Conservation (phyloP, 2,113 vertebrate genomes). For the Rissa tridactyla region DNA sequence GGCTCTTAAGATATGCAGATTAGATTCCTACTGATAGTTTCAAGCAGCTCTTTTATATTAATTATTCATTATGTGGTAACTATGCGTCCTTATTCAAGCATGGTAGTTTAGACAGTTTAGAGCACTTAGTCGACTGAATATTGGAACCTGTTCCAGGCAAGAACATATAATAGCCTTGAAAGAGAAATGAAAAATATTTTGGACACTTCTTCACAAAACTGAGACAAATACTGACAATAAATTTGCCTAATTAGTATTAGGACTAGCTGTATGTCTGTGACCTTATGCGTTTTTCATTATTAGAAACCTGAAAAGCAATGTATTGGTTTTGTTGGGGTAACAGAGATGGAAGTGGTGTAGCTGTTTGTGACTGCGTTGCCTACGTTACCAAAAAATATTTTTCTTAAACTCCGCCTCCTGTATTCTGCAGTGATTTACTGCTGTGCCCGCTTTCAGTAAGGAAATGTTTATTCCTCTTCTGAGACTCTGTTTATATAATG, state of each 20-base stretch:
- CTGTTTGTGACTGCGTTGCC: neutral
- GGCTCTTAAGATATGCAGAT: conserved; percentile 63
- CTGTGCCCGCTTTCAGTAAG: neutral
- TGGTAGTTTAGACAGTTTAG: conserved; percentile 17
- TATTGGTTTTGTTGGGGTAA: neutral
- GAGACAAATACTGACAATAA: neutral
- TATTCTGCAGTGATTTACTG: neutral
- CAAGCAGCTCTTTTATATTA: conserved; percentile 47
- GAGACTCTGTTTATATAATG: neutral
- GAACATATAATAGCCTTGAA: neutral
- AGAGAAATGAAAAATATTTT: conserved; percentile 18
- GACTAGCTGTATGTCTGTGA: neutral
- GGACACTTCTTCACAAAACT: neutral
- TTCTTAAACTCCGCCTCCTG: neutral
- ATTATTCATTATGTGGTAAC: conserved; percentile 63
- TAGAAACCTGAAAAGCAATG: neutral
- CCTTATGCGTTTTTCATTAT: neutral
- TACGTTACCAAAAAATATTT: neutral
- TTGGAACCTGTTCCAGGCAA: neutral
- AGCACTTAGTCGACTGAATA: conserved; percentile 7
- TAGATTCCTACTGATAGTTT: conserved; percentile 57
- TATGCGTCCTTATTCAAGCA: conserved; percentile 43
- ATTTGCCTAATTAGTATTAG: neutral
- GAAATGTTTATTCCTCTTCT: neutral
- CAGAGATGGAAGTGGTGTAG: neutral